Percentiles rank a stretch among this genome's conserved stretches.
Conservation (phyloP, 2,113 vertebrate genomes). For the Sphaerodactylus townsendi region DNA sequence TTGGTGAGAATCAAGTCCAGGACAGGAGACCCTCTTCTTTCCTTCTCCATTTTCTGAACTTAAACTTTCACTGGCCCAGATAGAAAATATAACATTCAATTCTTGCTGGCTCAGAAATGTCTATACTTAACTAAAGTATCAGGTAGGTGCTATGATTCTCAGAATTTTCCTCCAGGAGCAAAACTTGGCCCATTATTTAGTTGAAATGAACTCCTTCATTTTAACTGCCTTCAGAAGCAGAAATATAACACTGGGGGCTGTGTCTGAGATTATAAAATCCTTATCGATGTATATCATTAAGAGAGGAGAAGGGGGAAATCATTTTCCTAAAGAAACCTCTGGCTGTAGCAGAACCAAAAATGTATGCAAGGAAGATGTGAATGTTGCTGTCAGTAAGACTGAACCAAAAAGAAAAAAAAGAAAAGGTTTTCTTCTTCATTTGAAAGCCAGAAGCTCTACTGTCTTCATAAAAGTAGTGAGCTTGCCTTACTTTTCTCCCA, state of each 20-base stretch:
- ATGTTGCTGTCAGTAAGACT: conserved; percentile 4
- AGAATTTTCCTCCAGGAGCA: not conserved
- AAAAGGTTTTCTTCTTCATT: conserved; percentile 26
- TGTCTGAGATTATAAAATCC: not conserved
- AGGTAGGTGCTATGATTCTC: not conserved
- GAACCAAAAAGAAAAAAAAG: conserved; percentile 12
- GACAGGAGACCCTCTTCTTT: too few relatives aligned
- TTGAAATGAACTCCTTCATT: not conserved
- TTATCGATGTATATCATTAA: conserved; percentile 6
- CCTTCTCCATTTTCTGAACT: too few relatives aligned
- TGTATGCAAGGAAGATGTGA: not conserved
- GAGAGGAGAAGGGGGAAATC: not conserved
- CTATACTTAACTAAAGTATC: not conserved
- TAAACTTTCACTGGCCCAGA: too few relatives aligned
- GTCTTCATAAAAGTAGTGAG: conserved; percentile 32
- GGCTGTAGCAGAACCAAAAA: conserved; percentile 23
- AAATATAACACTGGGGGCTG: conserved; percentile 3
- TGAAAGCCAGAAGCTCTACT: conserved; percentile 45
- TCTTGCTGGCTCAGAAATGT: not conserved
- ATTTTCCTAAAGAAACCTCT: conserved; percentile 7
- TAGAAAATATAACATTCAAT: too few relatives aligned
- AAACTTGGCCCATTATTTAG: not conserved
- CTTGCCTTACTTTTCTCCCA: conserved; percentile 18
- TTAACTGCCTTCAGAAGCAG: not conserved
- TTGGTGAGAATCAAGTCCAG: too few relatives aligned